Percentiles rank a stretch among this genome's conserved stretches.
phyloP scores from a whole-genome alignment of 2,797 vertebrate species.

The Enteromius fasciolatus region DNA sequence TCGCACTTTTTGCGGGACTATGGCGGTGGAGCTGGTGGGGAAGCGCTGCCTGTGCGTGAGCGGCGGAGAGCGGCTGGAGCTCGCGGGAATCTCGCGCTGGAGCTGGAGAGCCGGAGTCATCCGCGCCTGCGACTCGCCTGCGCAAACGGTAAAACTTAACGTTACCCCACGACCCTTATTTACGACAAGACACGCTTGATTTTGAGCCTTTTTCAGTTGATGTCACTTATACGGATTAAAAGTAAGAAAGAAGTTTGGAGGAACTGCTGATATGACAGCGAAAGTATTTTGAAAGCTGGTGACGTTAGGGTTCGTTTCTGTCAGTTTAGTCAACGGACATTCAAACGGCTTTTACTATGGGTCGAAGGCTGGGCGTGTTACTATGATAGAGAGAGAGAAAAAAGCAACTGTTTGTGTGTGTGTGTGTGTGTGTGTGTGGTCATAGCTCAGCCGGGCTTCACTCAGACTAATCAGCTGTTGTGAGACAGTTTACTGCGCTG shows the following conservation, averaged over 20 bases:
- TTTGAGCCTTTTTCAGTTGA: neutral
- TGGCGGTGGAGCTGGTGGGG: conserved; percentile 94
- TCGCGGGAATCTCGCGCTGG: conserved; percentile 77
- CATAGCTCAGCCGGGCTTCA: conserved; percentile 51
- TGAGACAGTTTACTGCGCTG: conserved; percentile 48
- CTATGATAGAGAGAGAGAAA: conserved; percentile 32
- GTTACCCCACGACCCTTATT: neutral
- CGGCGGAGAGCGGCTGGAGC: conserved; percentile 80
- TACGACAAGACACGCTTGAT: neutral
- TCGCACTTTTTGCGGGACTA: conserved; percentile 67
- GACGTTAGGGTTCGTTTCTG: neutral
- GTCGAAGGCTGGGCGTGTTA: conserved; percentile 47
- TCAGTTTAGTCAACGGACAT: conserved; percentile 44
- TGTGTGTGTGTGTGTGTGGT: conserved; percentile 41
- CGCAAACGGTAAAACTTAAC: conserved; percentile 85
- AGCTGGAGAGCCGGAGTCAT: conserved; percentile 91
- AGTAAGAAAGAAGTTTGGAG: neutral
- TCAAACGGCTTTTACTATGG: conserved; percentile 13
- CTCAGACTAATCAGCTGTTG: conserved; percentile 54
- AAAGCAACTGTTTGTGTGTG: conserved; percentile 30
- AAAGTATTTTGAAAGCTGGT: conserved; percentile 2
- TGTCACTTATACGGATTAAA: neutral
- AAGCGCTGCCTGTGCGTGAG: conserved; percentile 92
- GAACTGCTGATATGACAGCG: neutral
- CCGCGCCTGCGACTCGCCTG: conserved; percentile 83